phyloP scores from a whole-genome alignment of 1,140 invertebrate genomes.

The Leptinotarsa defecta region DNA sequence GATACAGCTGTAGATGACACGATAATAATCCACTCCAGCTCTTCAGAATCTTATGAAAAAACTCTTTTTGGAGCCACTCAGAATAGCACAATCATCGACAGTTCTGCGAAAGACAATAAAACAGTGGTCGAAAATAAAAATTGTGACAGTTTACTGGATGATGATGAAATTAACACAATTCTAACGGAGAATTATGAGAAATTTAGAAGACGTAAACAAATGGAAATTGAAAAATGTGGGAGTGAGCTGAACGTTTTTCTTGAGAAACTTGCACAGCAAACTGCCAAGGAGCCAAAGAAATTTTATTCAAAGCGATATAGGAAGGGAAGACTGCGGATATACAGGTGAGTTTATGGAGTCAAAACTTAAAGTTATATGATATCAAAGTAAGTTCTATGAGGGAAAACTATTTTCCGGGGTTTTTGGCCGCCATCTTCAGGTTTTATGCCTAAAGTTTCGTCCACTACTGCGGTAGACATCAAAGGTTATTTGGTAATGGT shows the following conservation, averaged over 20 bases:
- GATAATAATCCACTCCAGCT: too few species aligned
- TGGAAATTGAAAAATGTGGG: background rate
- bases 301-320: slow-evolving; percentile 8
- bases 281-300: background rate
- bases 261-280: background rate
- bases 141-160: background rate
- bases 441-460: too few species aligned
- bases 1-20: too few species aligned
- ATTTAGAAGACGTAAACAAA: background rate
- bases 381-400: too few species aligned
- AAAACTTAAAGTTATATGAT: too few species aligned
- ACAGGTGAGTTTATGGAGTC: background rate
- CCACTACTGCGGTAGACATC: too few species aligned
- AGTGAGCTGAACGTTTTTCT: background rate
- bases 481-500: too few species aligned
- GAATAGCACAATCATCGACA: background rate
- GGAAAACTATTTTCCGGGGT: too few species aligned
- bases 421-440: too few species aligned
- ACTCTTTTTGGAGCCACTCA: background rate
- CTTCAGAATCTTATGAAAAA: background rate
- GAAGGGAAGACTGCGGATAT: slow-evolving; percentile 15
- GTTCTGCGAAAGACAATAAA: background rate
- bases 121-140: background rate
- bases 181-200: slow-evolving; percentile 4
- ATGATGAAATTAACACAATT: background rate